Conservation (phyloP, 2,888 invertebrate species). For the Rhamphomyia laevipes region DNA sequence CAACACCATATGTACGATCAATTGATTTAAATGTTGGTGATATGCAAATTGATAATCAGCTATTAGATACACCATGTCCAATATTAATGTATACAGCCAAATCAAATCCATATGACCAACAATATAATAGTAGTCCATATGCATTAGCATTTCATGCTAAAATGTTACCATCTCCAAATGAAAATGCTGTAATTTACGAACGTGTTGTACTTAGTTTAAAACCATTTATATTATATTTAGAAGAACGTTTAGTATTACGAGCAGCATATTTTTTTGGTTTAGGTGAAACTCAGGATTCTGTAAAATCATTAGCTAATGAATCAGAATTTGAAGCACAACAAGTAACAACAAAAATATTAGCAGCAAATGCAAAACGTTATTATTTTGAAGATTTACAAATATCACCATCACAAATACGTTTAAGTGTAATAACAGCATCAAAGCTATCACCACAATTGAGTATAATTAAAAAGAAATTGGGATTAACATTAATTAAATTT, state of each 20-base stretch:
- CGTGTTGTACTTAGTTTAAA: slow-evolving; percentile 71
- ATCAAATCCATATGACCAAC: slow-evolving; percentile 35
- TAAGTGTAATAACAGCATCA: slow-evolving; percentile 81
- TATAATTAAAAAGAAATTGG: slow-evolving; percentile 71
- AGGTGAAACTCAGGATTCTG: slow-evolving; percentile 45
- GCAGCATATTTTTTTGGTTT: slow-evolving; percentile 50
- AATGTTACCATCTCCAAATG: slow-evolving; percentile 54
- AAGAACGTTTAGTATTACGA: slow-evolving; percentile 72
- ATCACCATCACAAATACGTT: slow-evolving; percentile 67
- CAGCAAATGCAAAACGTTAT: slow-evolving; percentile 70
- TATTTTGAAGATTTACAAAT: slow-evolving; percentile 77
- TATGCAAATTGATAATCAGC: slow-evolving; percentile 82
- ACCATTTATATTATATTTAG: slow-evolving; percentile 73
- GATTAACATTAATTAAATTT: slow-evolving; percentile 84
- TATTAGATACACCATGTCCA: slow-evolving; percentile 74
- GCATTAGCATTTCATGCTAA: slow-evolving; percentile 73
- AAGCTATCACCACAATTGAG: slow-evolving; percentile 68
- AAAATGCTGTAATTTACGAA: slow-evolving; percentile 82
- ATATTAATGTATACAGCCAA: slow-evolving; percentile 67
- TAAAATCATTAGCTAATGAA: slow-evolving; percentile 60
- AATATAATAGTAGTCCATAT: slow-evolving; percentile 34
- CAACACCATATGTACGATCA: slow-evolving; percentile 43
- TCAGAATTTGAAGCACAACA: slow-evolving; percentile 70
- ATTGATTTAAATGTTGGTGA: slow-evolving; percentile 62
- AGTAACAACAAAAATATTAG: slow-evolving; percentile 66